Conservation (phyloP, 2,113 vertebrate genomes). For the Pachyramphus minor region DNA sequence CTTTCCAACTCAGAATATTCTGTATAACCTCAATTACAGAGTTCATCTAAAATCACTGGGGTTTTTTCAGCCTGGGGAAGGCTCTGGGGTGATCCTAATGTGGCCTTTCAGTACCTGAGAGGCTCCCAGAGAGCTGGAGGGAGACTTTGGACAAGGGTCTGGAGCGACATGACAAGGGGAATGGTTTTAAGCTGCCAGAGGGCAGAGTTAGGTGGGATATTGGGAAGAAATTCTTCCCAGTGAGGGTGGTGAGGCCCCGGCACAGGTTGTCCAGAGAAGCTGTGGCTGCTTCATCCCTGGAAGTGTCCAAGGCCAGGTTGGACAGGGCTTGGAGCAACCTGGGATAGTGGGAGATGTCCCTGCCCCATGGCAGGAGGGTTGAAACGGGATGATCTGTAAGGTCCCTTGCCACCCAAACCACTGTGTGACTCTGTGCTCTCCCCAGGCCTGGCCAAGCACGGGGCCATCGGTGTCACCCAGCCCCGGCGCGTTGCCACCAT, state of each 20-base stretch:
- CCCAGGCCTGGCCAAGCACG: slow-evolving; percentile 81
- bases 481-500: slow-evolving; percentile 93
- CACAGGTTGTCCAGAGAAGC: not conserved
- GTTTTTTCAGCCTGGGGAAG: not conserved
- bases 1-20: not conserved
- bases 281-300: not conserved
- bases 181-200: not conserved
- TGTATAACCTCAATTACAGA: not conserved
- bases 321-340: not conserved
- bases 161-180: not conserved
- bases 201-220: rapidly evolving
- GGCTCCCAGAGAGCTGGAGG: not conserved
- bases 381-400: rapidly evolving
- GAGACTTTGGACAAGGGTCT: too few relatives aligned
- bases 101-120: not conserved
- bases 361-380: rapidly evolving
- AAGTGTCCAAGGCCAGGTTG: rapidly evolving
- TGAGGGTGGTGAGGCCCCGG: rapidly evolving
- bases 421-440: not conserved
- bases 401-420: rapidly evolving
- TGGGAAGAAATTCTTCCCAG: too few relatives aligned
- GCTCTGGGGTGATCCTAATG: not conserved
- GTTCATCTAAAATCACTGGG: rapidly evolving
- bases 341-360: rapidly evolving
- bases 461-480: slow-evolving; percentile 88